Conservation (phyloP, 2,113 vertebrate species). For the Butastur rufipennis region DNA sequence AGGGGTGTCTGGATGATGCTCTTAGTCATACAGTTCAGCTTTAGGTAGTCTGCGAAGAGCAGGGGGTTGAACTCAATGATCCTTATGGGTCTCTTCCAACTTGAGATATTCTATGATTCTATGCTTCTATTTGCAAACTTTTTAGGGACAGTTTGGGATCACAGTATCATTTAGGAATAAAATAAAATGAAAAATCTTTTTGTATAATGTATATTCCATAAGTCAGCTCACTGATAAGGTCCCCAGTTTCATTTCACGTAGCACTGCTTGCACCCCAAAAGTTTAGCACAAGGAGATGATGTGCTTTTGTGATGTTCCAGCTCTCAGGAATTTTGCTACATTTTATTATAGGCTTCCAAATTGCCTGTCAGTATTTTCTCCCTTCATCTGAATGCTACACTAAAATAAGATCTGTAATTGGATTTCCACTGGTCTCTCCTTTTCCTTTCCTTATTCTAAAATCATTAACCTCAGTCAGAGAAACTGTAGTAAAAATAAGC, state of each 20-base stretch:
- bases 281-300: background rate
- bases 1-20: rapidly evolving
- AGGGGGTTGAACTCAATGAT: background rate
- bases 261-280: background rate
- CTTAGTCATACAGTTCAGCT: background rate
- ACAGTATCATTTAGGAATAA: background rate
- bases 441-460: background rate
- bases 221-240: background rate
- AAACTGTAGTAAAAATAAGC: background rate
- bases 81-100: background rate
- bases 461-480: background rate
- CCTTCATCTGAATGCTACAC: background rate
- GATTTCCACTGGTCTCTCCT: background rate
- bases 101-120: background rate
- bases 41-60: background rate
- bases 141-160: background rate
- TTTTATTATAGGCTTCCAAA: background rate
- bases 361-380: background rate
- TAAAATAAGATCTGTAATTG: background rate
- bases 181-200: background rate
- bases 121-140: background rate
- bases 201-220: background rate
- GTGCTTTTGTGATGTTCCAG: background rate
- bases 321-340: background rate
- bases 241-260: background rate